phyloP scores from a whole-genome alignment of 2,888 invertebrate species.

The Molorchus minor region DNA sequence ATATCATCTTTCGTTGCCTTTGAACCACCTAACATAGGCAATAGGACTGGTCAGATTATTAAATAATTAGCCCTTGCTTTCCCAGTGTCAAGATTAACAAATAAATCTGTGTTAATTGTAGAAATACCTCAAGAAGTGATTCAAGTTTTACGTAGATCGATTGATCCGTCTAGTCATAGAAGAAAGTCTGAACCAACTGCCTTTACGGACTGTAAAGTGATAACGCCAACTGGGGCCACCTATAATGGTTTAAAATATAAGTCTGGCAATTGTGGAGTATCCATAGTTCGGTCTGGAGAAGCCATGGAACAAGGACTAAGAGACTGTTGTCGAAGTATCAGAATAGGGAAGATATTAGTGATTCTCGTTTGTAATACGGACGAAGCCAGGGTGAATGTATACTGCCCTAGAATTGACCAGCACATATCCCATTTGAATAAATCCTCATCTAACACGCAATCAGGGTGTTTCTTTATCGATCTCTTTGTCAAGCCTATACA shows the following conservation, averaged over 20 bases:
- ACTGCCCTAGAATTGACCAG: constrained; percentile 88
- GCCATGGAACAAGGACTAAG: constrained; percentile 74
- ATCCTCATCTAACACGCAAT: constrained; percentile 65
- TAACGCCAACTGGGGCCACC: constrained; percentile 90
- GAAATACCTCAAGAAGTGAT: constrained; percentile 94
- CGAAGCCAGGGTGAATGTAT: constrained; percentile 88
- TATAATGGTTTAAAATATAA: constrained; percentile 95
- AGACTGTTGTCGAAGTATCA: constrained; percentile 97
- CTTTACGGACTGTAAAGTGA: constrained; percentile 91
- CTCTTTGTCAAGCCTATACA: constrained; percentile 59
- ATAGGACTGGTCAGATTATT: too few species aligned
- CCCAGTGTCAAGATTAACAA: too few species aligned
- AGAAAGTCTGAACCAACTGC: constrained; percentile 95
- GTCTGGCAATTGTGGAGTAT: constrained; percentile 94
- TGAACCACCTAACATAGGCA: too few species aligned
- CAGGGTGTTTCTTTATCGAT: constrained; percentile 63
- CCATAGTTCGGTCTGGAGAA: constrained; percentile 87
- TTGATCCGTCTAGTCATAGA: constrained; percentile 97
- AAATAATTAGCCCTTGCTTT: too few species aligned
- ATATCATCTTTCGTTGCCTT: too few species aligned
- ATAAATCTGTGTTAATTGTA: too few species aligned
- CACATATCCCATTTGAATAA: constrained; percentile 81
- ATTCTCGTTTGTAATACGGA: constrained; percentile 97
- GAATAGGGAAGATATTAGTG: constrained; percentile 98
- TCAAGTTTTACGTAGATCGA: constrained; percentile 98